These are phyloP conservation scores for Psococerastis gibbosa DNA, from an alignment of 2,888 invertebrate genomes.

Conservation along the genomic window DNA sequence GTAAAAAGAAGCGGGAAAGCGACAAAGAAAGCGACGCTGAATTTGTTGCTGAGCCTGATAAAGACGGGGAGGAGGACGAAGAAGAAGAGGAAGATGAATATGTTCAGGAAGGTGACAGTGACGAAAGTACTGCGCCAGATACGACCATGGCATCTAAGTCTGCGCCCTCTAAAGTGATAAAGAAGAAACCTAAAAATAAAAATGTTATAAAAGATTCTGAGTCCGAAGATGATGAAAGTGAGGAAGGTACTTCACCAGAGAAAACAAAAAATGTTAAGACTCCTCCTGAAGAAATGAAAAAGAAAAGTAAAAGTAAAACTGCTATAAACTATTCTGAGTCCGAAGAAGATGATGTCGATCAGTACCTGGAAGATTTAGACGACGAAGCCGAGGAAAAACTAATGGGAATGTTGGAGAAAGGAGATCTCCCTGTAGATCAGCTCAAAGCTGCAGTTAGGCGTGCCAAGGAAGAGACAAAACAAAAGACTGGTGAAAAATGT, in stretches of 20 bases:
- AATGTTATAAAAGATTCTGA: too few relatives aligned
- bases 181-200: constrained; percentile 22
- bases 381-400: constrained; percentile 25
- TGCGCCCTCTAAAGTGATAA: constrained; percentile 24
- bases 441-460: constrained; percentile 8
- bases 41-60: constrained; percentile 12
- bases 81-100: constrained; percentile 24
- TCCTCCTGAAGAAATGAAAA: background rate
- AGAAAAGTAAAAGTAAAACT: constrained; percentile 28
- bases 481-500: background rate
- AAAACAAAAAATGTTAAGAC: constrained; percentile 6
- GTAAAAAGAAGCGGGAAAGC: constrained; percentile 27
- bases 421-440: constrained; percentile 15
- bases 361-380: constrained; percentile 17
- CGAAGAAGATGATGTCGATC: constrained; percentile 20
- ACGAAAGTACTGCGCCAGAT: constrained; percentile 21
- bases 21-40: constrained; percentile 23
- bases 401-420: constrained; percentile 22
- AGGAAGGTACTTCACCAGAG: constrained; percentile 1
- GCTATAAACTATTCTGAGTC: constrained; percentile 20
- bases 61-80: constrained; percentile 22
- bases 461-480: constrained; percentile 1
- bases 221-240: constrained; percentile 16
- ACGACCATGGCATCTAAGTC: constrained; percentile 23
- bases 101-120: constrained; percentile 23